These are phyloP conservation scores for Platycheirus rosarum DNA, from an alignment of 2,888 invertebrate species.

Conservation along the genomic window DNA sequence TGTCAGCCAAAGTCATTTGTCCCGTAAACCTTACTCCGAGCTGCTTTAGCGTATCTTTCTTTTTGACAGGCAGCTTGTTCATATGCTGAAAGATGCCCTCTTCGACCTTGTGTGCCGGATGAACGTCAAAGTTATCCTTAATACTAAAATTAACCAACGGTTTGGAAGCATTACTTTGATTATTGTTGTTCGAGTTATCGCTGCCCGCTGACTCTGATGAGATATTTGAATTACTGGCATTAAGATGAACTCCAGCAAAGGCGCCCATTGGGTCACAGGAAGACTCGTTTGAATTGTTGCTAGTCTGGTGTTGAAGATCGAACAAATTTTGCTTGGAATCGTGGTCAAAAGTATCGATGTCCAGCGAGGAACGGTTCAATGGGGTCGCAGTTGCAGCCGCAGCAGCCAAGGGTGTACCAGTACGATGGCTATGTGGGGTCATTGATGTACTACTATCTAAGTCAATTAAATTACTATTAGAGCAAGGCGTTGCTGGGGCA, in stretches of 20 bases:
- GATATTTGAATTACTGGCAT: constrained; percentile 82
- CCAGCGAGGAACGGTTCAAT: constrained; percentile 78
- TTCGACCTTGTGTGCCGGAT: constrained; percentile 82
- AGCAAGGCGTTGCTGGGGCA: constrained; percentile 60
- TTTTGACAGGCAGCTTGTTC: constrained; percentile 82
- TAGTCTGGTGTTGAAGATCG: constrained; percentile 80
- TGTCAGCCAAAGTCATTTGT: constrained; percentile 82
- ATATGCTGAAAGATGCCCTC: constrained; percentile 82
- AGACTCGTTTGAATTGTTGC: constrained; percentile 79
- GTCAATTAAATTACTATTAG: constrained; percentile 79
- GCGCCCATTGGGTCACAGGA: constrained; percentile 79
- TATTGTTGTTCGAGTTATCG: constrained; percentile 76
- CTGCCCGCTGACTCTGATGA: constrained; percentile 80
- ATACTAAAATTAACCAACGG: constrained; percentile 80
- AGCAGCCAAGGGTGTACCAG: constrained; percentile 78
- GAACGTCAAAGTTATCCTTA: constrained; percentile 82
- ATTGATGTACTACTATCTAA: constrained; percentile 80
- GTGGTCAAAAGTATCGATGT: constrained; percentile 81
- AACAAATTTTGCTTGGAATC: constrained; percentile 82
- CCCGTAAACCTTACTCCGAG: constrained; percentile 82
- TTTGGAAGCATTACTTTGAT: constrained; percentile 79
- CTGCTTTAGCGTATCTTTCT: constrained; percentile 82
- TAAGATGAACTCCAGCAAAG: constrained; percentile 80
- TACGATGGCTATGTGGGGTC: constrained; percentile 78
- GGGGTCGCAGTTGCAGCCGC: constrained; percentile 79